Conservation (phyloP, 2,113 vertebrate genomes). For the Hippocampus barbouri region DNA sequence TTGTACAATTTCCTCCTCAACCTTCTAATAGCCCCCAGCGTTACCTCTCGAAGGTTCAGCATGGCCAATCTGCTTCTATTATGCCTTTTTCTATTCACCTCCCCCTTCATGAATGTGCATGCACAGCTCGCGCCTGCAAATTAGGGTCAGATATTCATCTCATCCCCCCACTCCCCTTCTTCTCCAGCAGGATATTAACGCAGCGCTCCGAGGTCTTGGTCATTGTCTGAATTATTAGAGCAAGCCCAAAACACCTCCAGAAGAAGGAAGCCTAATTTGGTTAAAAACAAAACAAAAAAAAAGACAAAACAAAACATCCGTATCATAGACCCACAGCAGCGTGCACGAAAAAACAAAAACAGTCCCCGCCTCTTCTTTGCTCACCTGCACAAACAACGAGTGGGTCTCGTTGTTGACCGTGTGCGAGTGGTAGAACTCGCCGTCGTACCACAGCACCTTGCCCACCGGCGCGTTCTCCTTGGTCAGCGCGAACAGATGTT, state of each 20-base stretch:
- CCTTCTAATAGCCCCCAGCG: not conserved
- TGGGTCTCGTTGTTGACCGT: slow-evolving; percentile 89
- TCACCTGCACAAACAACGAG: slow-evolving; percentile 87
- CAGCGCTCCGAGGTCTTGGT: slow-evolving; percentile 5
- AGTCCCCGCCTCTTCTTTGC: not conserved
- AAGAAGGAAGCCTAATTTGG: slow-evolving; percentile 6
- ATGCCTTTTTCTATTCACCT: slow-evolving; percentile 20
- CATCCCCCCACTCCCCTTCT: not conserved
- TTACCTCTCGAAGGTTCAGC: not conserved
- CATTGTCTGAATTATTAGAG: slow-evolving; percentile 13
- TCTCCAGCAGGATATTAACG: slow-evolving; percentile 21
- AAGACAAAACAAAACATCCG: not conserved
- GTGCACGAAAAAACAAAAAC: slow-evolving; percentile 12
- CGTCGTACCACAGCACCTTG: slow-evolving; percentile 92
- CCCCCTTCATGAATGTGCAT: slow-evolving; percentile 42
- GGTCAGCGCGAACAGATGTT: slow-evolving; percentile 86
- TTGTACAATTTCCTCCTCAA: not conserved
- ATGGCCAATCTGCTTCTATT: not conserved
- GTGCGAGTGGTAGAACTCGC: slow-evolving; percentile 88
- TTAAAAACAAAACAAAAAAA: not conserved
- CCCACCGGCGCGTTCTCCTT: slow-evolving; percentile 89
- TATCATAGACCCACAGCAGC: not conserved
- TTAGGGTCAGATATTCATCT: slow-evolving; percentile 53
- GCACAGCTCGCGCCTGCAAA: slow-evolving; percentile 36
- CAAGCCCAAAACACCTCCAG: slow-evolving; percentile 9